Base-by-base conservation (phyloP, 2,797 vertebrate genomes). In the Lepilemur ruficaudatus region DNA sequence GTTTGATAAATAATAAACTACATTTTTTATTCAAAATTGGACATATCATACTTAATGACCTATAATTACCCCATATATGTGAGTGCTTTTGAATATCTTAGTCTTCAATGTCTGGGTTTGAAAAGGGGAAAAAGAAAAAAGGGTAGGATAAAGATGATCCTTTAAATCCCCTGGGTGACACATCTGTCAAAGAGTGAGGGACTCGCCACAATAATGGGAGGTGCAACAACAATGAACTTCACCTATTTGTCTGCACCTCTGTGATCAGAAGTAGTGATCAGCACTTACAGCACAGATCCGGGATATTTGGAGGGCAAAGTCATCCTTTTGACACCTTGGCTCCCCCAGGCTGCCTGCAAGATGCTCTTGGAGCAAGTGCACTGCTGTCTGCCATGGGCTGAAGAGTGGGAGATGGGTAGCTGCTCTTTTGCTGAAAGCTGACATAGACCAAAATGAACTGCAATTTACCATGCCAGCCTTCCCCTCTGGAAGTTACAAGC, bases 161-260 rank as follows among this genome's bases (percentile, higher is more conserved):
- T 90, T 69, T 57, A 43, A 69, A n/a, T 43, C 2, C 48, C 59
- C 46, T 32, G 28, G 1, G 14, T 32, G 25, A 52, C 13, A 25
- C 8, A 3, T 52, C 14, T 5, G 5, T 22, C 1, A 18, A 28
- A n/a, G 13, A 14, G 18, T 3, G 9, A 69, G 22, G 14, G 5
- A 30, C 28, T 22, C 28, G 13, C 30, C n/a, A 52, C 48, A 69
- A 12, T 9, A 22, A 50, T 25, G 15, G 38, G 28, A 69, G 8
- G 20, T 55, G 8, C 30, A n/a, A 57, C 30, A 52, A 25, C 20
- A 32, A n/a, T 41, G 13, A 43, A 35, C 22, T 13, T 14, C 14
- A 25, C 25, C 46, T 52, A 14, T 79, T 73, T 50, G 30, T 32
- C 4, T 50, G 25, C 70, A 41, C 78, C 35, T 57, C 52, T 57